phyloP scores from a whole-genome alignment of 2,797 vertebrate species.

The Micromesistius poutassou region DNA sequence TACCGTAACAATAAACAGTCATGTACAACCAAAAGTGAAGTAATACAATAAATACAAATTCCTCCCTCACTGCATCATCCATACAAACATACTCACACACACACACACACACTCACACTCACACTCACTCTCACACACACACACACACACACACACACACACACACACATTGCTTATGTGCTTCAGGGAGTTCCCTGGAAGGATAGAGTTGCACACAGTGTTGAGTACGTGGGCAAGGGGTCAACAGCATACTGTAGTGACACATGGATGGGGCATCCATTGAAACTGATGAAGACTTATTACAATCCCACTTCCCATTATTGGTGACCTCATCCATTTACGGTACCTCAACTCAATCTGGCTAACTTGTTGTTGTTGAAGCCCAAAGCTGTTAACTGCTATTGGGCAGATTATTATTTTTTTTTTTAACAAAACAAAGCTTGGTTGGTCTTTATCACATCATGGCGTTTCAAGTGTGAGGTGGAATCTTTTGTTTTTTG shows the following conservation, averaged over 20 bases:
- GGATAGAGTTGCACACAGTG: not conserved
- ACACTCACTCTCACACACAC: too few species aligned
- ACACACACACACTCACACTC: too few species aligned
- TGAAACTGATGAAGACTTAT: not conserved
- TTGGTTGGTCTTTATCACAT: not conserved
- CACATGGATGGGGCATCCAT: not conserved
- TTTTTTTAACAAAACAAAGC: not conserved
- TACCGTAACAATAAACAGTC: constrained; percentile 3
- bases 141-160: not conserved
- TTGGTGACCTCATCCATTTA: not conserved
- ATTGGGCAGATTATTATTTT: not conserved
- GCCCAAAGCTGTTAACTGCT: not conserved
- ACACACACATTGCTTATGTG: not conserved
- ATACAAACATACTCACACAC: not conserved
- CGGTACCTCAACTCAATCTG: not conserved
- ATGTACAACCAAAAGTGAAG: not conserved
- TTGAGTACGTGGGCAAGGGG: not conserved
- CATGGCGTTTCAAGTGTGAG: not conserved
- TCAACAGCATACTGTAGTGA: not conserved
- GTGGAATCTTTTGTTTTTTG: not conserved
- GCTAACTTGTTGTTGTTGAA: not conserved
- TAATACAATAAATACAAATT: constrained; percentile 10
- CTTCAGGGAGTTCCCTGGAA: not conserved
- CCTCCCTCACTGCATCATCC: constrained; percentile 1
- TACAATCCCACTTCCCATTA: not conserved